These are phyloP conservation scores for Tetanocera ferruginea DNA, from an alignment of 2,888 invertebrate species.

Conservation along the genomic window DNA sequence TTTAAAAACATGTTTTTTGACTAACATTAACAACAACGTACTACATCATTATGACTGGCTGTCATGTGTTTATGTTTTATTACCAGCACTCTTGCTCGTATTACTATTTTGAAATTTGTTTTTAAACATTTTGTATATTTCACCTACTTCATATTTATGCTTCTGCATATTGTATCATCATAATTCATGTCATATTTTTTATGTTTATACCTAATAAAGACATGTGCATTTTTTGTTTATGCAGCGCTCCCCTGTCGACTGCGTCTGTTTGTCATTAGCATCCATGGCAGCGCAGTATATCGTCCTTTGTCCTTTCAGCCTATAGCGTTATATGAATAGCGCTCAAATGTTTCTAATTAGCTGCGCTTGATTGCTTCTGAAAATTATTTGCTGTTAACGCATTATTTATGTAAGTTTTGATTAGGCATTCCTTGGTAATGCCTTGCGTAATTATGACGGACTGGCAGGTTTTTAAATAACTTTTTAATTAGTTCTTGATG, in stretches of 20 bases:
- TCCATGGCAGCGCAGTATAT: neutral
- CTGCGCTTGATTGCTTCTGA: neutral
- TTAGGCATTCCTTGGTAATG: neutral
- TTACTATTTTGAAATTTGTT: no score
- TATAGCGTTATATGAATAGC: no score
- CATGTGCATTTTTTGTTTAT: neutral
- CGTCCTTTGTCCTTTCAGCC: neutral
- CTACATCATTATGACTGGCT: neutral
- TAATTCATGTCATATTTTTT: neutral
- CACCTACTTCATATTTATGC: neutral
- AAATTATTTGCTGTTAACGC: neutral
- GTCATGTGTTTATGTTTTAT: conserved; percentile 23
- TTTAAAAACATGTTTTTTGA: neutral
- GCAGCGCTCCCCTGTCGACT: neutral
- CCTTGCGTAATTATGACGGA: neutral
- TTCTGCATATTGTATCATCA: neutral
- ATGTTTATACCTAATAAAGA: neutral
- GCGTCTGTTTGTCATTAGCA: conserved; percentile 6
- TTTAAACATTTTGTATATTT: neutral
- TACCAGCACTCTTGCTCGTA: neutral
- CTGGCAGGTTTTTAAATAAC: neutral
- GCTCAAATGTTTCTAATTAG: conserved; percentile 5
- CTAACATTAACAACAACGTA: neutral
- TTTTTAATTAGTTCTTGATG: neutral
- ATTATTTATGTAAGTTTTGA: neutral